A percentile compares a stretch with the other conserved stretches of the same genome.
Conservation (phyloP, 2,113 vertebrate genomes). For the Muntiacus muntjak region DNA sequence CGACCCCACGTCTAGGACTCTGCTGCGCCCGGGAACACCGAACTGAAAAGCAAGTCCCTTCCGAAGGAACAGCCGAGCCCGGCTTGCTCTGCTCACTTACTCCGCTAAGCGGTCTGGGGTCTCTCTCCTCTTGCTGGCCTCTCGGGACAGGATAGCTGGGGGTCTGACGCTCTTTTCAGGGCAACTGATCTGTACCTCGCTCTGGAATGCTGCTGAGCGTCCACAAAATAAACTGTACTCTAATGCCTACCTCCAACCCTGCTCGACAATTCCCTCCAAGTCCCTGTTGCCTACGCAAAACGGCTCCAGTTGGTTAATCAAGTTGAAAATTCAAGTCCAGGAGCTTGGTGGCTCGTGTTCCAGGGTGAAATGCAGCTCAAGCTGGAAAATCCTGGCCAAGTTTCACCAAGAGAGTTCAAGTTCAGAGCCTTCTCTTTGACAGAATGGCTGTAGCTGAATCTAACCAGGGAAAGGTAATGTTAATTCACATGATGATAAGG, state of each 20-base stretch:
- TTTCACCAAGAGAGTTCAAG: neutral
- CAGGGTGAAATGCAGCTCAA: constrained; percentile 21
- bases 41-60: neutral
- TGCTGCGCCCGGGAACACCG: neutral
- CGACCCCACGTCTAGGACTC: neutral
- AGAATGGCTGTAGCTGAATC: neutral
- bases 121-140: neutral
- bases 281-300: neutral
- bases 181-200: neutral
- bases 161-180: neutral
- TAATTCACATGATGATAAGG: neutral
- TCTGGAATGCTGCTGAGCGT: neutral
- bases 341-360: neutral
- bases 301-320: constrained; percentile 46
- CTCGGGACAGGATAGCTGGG: neutral
- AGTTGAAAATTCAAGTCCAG: constrained; percentile 57
- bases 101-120: neutral
- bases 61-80: neutral
- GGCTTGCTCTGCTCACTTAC: neutral
- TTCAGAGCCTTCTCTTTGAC: constrained; percentile 15
- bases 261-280: neutral
- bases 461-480: neutral
- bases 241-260: neutral
- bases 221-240: constrained; percentile 9
- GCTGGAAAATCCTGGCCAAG: neutral